Conservation (phyloP, 2,888 invertebrate species). For the Lathronympha strigana region DNA sequence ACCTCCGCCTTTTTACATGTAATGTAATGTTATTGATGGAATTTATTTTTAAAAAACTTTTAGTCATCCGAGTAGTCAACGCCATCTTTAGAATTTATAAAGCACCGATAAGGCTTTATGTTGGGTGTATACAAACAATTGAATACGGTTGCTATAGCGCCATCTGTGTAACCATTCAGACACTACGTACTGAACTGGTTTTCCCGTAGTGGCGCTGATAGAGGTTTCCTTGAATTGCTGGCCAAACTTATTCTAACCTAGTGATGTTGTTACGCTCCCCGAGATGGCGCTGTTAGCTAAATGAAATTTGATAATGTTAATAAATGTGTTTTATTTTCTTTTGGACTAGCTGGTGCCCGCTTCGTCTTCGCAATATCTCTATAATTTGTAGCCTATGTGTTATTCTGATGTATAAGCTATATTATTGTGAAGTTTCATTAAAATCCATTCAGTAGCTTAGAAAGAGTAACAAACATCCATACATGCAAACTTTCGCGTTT, state of each 20-base stretch:
- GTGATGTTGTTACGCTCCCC: not conserved
- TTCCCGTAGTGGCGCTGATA: constrained; percentile 7
- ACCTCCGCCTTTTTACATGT: too few species aligned
- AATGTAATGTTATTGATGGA: too few species aligned
- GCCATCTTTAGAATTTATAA: constrained; percentile 12
- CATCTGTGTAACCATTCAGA: constrained; percentile 16
- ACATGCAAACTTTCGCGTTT: too few species aligned
- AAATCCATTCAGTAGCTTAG: too few species aligned
- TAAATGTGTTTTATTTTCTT: too few species aligned
- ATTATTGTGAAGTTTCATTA: too few species aligned
- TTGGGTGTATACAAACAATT: not conserved
- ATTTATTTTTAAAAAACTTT: too few species aligned
- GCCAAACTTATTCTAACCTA: not conserved
- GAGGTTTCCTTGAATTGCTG: not conserved
- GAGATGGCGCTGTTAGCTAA: constrained; percentile 27
- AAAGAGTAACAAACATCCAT: too few species aligned
- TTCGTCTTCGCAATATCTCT: too few species aligned
- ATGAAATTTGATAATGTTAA: not conserved
- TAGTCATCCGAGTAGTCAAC: not conserved
- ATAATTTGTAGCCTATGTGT: too few species aligned
- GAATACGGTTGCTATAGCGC: constrained; percentile 1
- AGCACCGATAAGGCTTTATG: not conserved
- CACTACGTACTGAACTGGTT: not conserved
- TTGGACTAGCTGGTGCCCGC: too few species aligned
- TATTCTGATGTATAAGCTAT: too few species aligned